Evolutionary conservation across 92 coral and sea anemone species (phyloP).

Genomic region (Porites cylindrica): DNA sequence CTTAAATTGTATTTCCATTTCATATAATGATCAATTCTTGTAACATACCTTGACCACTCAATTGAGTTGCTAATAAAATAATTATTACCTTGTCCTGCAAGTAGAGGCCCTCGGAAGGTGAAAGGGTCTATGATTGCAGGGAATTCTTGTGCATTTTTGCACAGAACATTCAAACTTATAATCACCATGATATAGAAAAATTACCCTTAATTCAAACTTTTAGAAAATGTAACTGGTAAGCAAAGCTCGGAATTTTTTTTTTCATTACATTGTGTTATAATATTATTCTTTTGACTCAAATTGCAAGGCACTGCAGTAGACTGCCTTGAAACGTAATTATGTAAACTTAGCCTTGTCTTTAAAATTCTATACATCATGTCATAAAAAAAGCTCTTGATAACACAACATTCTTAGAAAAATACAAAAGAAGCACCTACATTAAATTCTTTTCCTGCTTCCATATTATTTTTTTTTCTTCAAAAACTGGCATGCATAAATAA

Average conservation of each 20-base stretch:
- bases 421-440: conserved; percentile 1
- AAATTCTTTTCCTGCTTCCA: background rate
- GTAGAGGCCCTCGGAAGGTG: background rate
- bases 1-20: conserved; percentile 8
- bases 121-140: background rate
- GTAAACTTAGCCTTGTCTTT: background rate
- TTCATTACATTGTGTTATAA: background rate
- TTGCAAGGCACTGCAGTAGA: background rate
- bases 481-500: conserved; percentile 11
- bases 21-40: background rate
- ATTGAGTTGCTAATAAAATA: background rate
- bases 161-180: background rate
- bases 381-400: background rate
- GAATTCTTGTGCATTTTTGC: background rate
- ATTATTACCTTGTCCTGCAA: background rate
- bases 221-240: no score
- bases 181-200: background rate
- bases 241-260: no score
- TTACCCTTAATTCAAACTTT: background rate
- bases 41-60: background rate
- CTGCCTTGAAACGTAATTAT: background rate
- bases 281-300: no score
- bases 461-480: background rate
- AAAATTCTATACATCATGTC: background rate
- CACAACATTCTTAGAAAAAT: background rate